These are phyloP conservation scores for Dynastes tityus DNA, from an alignment of 2,888 invertebrate genomes.

Conservation along the genomic window DNA sequence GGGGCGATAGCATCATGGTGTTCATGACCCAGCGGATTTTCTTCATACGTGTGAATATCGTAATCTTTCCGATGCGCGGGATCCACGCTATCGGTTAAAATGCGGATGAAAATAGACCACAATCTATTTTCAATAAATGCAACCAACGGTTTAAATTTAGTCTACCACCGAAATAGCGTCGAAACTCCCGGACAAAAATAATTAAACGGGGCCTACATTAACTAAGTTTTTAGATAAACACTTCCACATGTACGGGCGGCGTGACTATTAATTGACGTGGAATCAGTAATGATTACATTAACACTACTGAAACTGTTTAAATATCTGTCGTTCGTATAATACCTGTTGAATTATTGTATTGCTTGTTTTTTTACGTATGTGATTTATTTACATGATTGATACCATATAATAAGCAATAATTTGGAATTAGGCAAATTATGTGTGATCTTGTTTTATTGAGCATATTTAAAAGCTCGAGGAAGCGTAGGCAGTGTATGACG, in stretches of 20 bases:
- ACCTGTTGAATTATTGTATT: not conserved
- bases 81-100: slow-evolving; percentile 23
- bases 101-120: slow-evolving; percentile 31
- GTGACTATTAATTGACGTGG: not conserved
- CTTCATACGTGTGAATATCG: slow-evolving; percentile 6
- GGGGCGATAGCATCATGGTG: slow-evolving; percentile 15
- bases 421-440: not conserved
- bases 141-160: slow-evolving; percentile 42
- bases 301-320: not conserved
- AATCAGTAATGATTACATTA: not conserved
- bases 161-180: slow-evolving; percentile 29
- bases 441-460: not conserved
- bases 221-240: slow-evolving; percentile 23
- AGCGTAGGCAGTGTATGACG: not conserved
- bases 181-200: slow-evolving; percentile 42
- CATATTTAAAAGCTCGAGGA: not conserved
- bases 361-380: not conserved
- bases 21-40: slow-evolving; percentile 44
- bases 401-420: not conserved
- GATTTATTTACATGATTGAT: not conserved
- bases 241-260: not conserved
- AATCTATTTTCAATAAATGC: slow-evolving; percentile 46
- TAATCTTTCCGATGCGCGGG: slow-evolving; percentile 25
- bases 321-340: not conserved
- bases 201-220: slow-evolving; percentile 26